These are phyloP conservation scores for Parasteatoda lunata DNA, from an alignment of 2,888 invertebrate species.

Conservation along the genomic window DNA sequence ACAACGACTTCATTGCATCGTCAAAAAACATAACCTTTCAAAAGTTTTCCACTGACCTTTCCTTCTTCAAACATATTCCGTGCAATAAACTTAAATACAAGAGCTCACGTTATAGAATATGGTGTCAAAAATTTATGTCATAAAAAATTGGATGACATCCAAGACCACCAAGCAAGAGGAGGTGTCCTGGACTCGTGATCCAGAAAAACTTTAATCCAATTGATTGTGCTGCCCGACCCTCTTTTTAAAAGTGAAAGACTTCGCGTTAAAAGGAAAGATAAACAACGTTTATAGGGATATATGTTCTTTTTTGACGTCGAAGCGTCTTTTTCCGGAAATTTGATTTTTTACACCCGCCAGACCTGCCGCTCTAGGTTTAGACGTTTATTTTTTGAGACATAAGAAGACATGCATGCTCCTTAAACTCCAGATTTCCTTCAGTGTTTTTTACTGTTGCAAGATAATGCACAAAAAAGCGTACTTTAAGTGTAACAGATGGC, in stretches of 20 bases:
- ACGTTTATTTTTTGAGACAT: constrained; percentile 49
- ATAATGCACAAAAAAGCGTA: constrained; percentile 27
- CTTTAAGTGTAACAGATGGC: constrained; percentile 57
- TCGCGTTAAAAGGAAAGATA: constrained; percentile 53
- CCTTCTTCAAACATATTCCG: neutral
- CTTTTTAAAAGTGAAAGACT: constrained; percentile 48
- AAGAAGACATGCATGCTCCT: constrained; percentile 32
- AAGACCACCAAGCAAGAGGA: constrained; percentile 16
- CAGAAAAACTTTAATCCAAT: constrained; percentile 38
- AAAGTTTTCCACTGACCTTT: neutral
- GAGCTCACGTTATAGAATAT: constrained; percentile 35
- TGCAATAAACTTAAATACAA: neutral
- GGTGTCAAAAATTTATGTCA: constrained; percentile 39
- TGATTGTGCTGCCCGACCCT: constrained; percentile 31
- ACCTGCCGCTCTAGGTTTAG: constrained; percentile 36
- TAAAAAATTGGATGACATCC: constrained; percentile 45
- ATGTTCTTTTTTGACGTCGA: constrained; percentile 32
- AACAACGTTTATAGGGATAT: constrained; percentile 60
- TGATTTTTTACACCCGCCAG: constrained; percentile 40
- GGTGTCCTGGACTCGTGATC: neutral
- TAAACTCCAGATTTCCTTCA: constrained; percentile 35
- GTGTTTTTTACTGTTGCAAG: neutral
- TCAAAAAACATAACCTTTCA: no score
- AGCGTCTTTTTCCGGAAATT: constrained; percentile 49
- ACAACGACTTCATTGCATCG: no score